phyloP scores from a whole-genome alignment of 1,140 invertebrate species.

The Diorhabda carinulata region DNA sequence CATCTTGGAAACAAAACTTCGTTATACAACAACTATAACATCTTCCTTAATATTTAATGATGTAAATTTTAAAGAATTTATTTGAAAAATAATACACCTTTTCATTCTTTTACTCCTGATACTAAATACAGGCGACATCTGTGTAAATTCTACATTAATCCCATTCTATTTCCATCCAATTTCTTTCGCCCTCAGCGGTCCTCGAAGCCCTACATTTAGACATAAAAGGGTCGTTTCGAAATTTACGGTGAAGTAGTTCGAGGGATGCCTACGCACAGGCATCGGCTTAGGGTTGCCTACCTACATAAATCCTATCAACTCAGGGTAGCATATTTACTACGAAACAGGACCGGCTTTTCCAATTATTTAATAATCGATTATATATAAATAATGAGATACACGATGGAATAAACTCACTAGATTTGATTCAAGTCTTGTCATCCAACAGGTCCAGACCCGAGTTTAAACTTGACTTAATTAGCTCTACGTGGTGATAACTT shows the following conservation, averaged over 20 bases:
- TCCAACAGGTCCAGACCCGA: no score
- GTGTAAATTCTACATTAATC: not conserved
- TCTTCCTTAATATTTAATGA: no score
- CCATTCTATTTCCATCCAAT: not conserved
- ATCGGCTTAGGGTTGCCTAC: not conserved
- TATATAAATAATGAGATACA: no score
- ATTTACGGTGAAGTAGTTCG: not conserved
- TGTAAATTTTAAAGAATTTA: no score
- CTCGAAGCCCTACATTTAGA: not conserved
- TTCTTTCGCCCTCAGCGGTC: not conserved
- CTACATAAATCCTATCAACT: not conserved
- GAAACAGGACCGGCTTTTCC: not conserved
- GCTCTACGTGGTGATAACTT: no score
- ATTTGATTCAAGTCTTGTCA: no score
- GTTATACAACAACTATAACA: no score
- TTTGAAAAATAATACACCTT: no score
- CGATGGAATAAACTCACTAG: no score
- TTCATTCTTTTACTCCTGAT: not conserved
- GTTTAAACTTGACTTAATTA: no score
- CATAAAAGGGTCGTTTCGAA: not conserved
- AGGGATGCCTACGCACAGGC: not conserved
- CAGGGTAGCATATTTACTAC: not conserved
- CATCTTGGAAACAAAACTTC: no score
- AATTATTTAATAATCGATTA: no score
- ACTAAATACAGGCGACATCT: constrained; percentile 6